Evolutionary conservation across 2,888 invertebrate genomes (phyloP), one percentile per base, ranked within the genome.

Genomic region (Anarsia innoxiella): DNA sequence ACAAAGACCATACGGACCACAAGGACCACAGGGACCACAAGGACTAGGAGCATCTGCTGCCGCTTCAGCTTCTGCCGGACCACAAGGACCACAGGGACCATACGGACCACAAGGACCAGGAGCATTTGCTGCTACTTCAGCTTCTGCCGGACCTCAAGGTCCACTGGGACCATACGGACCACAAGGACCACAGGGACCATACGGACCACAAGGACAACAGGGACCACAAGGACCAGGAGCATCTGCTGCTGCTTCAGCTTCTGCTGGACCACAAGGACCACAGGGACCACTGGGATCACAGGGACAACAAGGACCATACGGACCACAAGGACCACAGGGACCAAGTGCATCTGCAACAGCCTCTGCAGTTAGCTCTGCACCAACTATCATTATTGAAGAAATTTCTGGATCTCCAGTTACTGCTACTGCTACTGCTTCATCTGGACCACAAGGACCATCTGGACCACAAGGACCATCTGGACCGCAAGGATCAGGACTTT

Each of bases 271-370:
- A 27, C 2, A 34, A 2, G 35, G 38, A 28, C 9, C 27, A 11
- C 30, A 26, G 14, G 31, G 12, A 12, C 19, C 10, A 6, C 15
- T 31, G 9, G 32, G 32, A 12, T 14, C 32, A 32, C 12, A 13
- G 3, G 32, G 27, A 10, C 12, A 32, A 29, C 9, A 30, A 6
- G 43, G 41, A 36, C 34, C 37, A 39, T 0, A 30, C 0, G 46
- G 44, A 23, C 35, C 36, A 36, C 6, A 33, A 8, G 46, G 45
- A 37, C 29, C 41, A 31, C 19, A 19, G 25, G 32, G 23, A 32
- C 14, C 23, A 23, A n/a, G 6, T 12, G 5, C 19, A 23, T 11
- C 10, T 5, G 31, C 16, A 10, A 4, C 10, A 3, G 19, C 19
- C 19, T 5, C 3, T 19, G 39, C 40, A 23, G 36, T 38, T 25